A percentile compares a stretch with the other conserved stretches of the same genome.
Evolutionary conservation across 1,140 invertebrate species (phyloP).

Genomic region (Heliconius hewitsoni): DNA sequence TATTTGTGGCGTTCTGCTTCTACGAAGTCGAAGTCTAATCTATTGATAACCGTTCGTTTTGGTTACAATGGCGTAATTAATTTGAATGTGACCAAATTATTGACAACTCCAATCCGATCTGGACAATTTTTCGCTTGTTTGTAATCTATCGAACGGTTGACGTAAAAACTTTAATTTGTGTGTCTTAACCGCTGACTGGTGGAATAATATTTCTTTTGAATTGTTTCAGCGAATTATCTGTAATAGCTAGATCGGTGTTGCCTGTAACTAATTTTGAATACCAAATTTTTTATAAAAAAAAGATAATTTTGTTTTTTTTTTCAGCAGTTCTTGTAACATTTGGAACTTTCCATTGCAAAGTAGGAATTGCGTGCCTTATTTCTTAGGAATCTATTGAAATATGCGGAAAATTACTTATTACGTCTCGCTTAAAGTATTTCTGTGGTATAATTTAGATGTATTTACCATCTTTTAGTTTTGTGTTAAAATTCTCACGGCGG

Average conservation of each 20-base stretch:
- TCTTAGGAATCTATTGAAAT: slow-evolving; percentile 1
- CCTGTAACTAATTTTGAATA: slow-evolving; percentile 1
- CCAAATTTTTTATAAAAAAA: not conserved
- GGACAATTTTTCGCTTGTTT: slow-evolving; percentile 35
- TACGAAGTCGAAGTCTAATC: slow-evolving; percentile 63
- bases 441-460: slow-evolving; percentile 3
- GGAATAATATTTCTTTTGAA: slow-evolving; percentile 25
- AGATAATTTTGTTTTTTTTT: not conserved
- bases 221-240: slow-evolving; percentile 30
- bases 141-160: slow-evolving; percentile 19
- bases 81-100: slow-evolving; percentile 46
- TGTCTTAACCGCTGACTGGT: slow-evolving; percentile 18
- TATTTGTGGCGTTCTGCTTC: slow-evolving; percentile 66
- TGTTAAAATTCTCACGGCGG: not conserved
- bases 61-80: slow-evolving; percentile 52
- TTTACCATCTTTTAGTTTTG: slow-evolving; percentile 3
- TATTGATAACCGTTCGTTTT: slow-evolving; percentile 61
- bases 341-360: slow-evolving; percentile 9
- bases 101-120: slow-evolving; percentile 15
- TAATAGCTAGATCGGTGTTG: slow-evolving; percentile 23
- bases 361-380: slow-evolving; percentile 6
- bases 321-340: not conserved
- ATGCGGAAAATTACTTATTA: slow-evolving; percentile 15
- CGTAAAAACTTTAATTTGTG: slow-evolving; percentile 31
- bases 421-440: slow-evolving; percentile 8